Conservation (phyloP, 30 jellyfish, hydroid and myxozoan genomes). For the Mastigias papua region DNA sequence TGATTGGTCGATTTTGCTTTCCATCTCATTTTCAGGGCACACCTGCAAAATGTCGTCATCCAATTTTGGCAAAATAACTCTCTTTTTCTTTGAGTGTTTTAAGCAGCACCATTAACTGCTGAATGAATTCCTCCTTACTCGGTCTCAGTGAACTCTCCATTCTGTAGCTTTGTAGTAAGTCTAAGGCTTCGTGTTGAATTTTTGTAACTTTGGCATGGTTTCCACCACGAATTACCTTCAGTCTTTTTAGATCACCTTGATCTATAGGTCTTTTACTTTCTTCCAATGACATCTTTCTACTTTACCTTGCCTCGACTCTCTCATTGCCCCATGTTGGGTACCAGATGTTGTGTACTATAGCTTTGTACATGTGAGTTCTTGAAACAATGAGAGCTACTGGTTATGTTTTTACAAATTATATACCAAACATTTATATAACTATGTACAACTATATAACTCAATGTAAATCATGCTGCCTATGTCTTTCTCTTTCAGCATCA, state of each 20-base stretch:
- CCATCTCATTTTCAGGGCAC: not conserved
- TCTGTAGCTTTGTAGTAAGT: not conserved
- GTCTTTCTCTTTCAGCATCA: no score
- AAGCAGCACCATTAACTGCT: not conserved
- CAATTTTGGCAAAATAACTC: not conserved
- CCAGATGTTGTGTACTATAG: not conserved
- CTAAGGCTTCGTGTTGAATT: not conserved
- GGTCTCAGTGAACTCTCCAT: not conserved
- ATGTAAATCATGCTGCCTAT: no score
- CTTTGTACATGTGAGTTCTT: not conserved
- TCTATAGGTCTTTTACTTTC: not conserved
- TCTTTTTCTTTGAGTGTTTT: not conserved
- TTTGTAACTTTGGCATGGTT: not conserved
- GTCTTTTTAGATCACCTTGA: not conserved
- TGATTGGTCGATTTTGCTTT: not conserved
- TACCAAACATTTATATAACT: not conserved
- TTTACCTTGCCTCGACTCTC: not conserved
- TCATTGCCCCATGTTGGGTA: conserved; percentile 13
- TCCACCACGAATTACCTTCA: not conserved
- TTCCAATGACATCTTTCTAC: not conserved
- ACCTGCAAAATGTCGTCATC: not conserved
- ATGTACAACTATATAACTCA: no score
- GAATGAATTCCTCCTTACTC: not conserved
- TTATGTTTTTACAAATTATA: not conserved
- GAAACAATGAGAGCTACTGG: not conserved